Percentiles rank a stretch among this genome's conserved stretches.
phyloP scores from a whole-genome alignment of 2,113 vertebrate genomes.

The Odobenus rosmarus region DNA sequence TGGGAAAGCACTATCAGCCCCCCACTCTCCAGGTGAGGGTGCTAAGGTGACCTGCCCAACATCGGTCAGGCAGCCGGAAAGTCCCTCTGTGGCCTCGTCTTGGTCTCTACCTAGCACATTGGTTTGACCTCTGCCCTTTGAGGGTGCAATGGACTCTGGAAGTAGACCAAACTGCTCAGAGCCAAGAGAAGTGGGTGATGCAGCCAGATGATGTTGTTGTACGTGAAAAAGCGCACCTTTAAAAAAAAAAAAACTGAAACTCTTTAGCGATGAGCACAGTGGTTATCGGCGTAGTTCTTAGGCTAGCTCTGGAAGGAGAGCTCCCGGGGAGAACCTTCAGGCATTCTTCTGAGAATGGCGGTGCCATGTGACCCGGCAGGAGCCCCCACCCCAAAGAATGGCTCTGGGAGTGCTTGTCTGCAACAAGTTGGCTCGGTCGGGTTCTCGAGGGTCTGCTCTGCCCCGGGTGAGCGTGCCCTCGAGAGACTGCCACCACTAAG shows the following conservation, averaged over 20 bases:
- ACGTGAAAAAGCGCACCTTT: background rate
- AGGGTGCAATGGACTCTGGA: background rate
- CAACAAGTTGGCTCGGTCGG: background rate
- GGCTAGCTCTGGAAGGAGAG: background rate
- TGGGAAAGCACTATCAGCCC: background rate
- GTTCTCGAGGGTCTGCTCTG: background rate
- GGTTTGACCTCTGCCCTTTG: background rate
- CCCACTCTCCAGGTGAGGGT: background rate
- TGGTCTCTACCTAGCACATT: background rate
- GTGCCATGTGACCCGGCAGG: background rate
- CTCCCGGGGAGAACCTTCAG: background rate
- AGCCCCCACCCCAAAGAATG: background rate
- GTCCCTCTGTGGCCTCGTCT: background rate
- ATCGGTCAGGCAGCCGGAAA: background rate
- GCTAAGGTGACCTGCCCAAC: background rate
- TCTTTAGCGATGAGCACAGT: background rate
- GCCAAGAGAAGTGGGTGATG: too few relatives aligned
- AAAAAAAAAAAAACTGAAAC: background rate
- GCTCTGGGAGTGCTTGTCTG: fast-evolving
- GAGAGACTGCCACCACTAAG: background rate
- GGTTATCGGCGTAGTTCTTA: background rate
- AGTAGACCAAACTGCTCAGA: background rate
- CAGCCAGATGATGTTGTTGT: fast-evolving
- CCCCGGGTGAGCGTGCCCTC: background rate
- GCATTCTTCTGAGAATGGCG: too few relatives aligned